Evolutionary conservation across 1,140 invertebrate species (phyloP).

Genomic region (Colletes gigas): DNA sequence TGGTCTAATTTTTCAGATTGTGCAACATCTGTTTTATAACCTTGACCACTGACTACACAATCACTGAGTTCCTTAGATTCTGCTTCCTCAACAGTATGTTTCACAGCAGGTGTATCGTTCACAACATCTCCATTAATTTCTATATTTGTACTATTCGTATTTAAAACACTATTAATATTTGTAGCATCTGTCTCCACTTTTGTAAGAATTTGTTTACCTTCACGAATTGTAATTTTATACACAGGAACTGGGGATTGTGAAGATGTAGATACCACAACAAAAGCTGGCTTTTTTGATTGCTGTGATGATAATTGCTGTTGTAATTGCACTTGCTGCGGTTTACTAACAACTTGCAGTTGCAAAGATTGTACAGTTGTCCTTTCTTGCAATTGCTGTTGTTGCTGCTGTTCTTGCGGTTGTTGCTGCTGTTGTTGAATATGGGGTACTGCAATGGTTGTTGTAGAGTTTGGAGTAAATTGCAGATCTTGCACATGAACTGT

Average conservation of each 20-base stretch:
- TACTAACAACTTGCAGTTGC: slow-evolving; percentile 60
- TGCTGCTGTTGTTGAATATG: slow-evolving; percentile 38
- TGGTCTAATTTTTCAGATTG: slow-evolving; percentile 50
- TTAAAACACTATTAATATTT: slow-evolving; percentile 68
- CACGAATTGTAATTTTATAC: slow-evolving; percentile 87
- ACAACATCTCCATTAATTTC: slow-evolving; percentile 59
- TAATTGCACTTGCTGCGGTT: slow-evolving; percentile 53
- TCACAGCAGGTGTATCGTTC: slow-evolving; percentile 57
- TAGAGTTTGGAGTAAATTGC: slow-evolving; percentile 44
- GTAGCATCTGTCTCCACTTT: slow-evolving; percentile 82
- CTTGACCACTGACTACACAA: slow-evolving; percentile 48
- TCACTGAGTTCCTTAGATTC: slow-evolving; percentile 69
- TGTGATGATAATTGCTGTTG: slow-evolving; percentile 54
- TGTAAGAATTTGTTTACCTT: slow-evolving; percentile 87
- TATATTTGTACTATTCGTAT: slow-evolving; percentile 57
- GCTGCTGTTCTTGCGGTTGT: slow-evolving; percentile 41
- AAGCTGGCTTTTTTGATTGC: slow-evolving; percentile 68
- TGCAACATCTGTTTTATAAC: slow-evolving; percentile 46
- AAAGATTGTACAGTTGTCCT: slow-evolving; percentile 57
- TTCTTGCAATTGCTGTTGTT: slow-evolving; percentile 56
- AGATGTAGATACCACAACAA: slow-evolving; percentile 66
- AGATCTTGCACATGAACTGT: slow-evolving; percentile 58
- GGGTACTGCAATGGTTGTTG: slow-evolving; percentile 43
- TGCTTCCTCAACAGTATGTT: slow-evolving; percentile 54
- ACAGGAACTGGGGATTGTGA: slow-evolving; percentile 72